A percentile compares a stretch with the other conserved stretches of the same genome.
phyloP scores from a whole-genome alignment of 2,797 vertebrate genomes.

The Oreochromis mossambicus region DNA sequence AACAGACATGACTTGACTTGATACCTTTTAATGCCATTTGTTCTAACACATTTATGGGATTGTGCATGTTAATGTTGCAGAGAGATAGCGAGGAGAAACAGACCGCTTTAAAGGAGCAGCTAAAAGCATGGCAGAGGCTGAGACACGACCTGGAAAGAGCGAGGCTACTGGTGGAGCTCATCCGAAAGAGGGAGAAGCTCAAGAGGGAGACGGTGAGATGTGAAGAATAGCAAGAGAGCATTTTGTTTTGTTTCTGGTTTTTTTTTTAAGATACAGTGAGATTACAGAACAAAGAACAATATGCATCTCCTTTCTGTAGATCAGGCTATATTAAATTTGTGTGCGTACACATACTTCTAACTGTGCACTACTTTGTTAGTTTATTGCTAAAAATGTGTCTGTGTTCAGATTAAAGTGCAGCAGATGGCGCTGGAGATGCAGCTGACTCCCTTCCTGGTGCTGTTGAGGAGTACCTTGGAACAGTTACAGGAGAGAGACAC shows the following conservation, averaged over 20 bases:
- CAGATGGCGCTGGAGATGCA: conserved; percentile 96
- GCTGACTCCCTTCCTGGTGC: conserved; percentile 94
- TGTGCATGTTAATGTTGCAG: conserved; percentile 58
- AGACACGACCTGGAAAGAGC: conserved; percentile 96
- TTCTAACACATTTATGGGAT: conserved; percentile 17
- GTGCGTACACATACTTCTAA: neutral
- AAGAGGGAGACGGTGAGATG: conserved; percentile 94
- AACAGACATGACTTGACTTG: neutral
- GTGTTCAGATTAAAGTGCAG: conserved; percentile 93
- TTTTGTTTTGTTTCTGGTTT: neutral
- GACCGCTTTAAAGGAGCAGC: conserved; percentile 92
- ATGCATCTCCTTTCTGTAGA: neutral
- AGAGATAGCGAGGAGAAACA: conserved; percentile 94
- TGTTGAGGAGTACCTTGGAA: conserved; percentile 92
- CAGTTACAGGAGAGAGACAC: conserved; percentile 98
- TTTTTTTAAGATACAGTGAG: neutral
- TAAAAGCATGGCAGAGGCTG: conserved; percentile 98
- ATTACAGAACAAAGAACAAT: neutral
- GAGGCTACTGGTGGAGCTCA: conserved; percentile 95
- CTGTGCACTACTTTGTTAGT: neutral
- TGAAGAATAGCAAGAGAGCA: neutral
- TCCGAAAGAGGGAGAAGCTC: conserved; percentile 97
- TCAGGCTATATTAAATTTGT: neutral
- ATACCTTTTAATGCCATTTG: neutral
- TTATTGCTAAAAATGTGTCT: neutral